phyloP scores from a whole-genome alignment of 2,888 invertebrate genomes.

The Microctonus hyperodae region DNA sequence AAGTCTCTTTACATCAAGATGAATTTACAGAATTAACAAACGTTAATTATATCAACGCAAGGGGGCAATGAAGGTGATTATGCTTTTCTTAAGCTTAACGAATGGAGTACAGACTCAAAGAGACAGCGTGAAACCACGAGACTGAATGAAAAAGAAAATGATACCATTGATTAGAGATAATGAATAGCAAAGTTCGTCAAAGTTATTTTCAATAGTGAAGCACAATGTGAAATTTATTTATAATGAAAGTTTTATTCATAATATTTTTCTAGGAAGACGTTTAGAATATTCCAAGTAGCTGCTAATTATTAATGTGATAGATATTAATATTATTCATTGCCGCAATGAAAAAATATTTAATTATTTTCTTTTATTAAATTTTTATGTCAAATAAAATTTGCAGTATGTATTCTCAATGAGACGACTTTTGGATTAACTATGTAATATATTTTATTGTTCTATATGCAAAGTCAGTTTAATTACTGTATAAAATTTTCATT shows the following conservation, averaged over 20 bases:
- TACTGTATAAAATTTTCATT: conserved; percentile 29
- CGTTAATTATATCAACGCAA: conserved; percentile 13
- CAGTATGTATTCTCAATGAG: not conserved
- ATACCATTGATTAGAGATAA: conserved; percentile 42
- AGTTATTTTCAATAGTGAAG: not conserved
- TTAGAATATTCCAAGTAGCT: conserved; percentile 15
- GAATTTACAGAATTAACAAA: conserved; percentile 39
- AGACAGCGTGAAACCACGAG: not conserved
- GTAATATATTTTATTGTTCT: not conserved
- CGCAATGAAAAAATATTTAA: not conserved
- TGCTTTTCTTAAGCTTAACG: conserved; percentile 33
- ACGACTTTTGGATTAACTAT: conserved; percentile 5
- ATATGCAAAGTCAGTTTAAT: conserved; percentile 14
- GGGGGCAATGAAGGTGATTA: conserved; percentile 27
- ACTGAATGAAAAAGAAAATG: conserved; percentile 2
- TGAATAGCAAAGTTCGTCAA: too few relatives aligned
- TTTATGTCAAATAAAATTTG: not conserved
- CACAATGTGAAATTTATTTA: conserved; percentile 8
- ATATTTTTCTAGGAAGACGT: not conserved
- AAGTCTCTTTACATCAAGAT: conserved; percentile 26
- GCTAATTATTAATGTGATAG: not conserved
- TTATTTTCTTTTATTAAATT: too few relatives aligned
- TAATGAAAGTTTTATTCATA: conserved; percentile 9
- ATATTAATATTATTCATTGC: not conserved
- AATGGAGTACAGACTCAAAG: not conserved